Evolutionary conservation across 2,113 vertebrate species (phyloP), one percentile per base, ranked within the genome.

Genomic region (Felis chaus): DNA sequence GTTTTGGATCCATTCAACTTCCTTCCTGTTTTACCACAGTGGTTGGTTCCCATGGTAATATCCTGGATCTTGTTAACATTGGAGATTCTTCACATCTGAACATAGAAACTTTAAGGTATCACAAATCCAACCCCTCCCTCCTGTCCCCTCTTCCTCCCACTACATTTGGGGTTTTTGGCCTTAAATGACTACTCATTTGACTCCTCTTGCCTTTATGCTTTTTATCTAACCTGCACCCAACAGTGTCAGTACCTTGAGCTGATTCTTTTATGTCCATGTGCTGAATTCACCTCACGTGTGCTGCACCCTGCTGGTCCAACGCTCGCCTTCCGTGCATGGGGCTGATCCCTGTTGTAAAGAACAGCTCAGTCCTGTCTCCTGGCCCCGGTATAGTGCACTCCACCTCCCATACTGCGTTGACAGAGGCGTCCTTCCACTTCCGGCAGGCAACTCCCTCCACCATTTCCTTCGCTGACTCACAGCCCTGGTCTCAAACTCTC

Each of bases 401-500:
- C 9, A 39, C 10, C 48, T n/a, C 18, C 23, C 19, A 0, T 0
- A 16, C 29, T 11, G 0, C 3, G 1, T 41, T 41, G 1, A 5
- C 69, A 16, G 23, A 31, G 3, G 53, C 39, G 45, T 33, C 69
- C 41, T 7, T 39, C 65, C 2, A 1, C 39, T 13, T 78, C 33
- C 81, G 23, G 16, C 23, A 13, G 1, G 74, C 23, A 18, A 31
- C 50, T 63, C 16, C 12, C 16, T 50, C 29, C 12, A 2, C 36
- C 15, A 8, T 19, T 29, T 12, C 53, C 25, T 31, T 33, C 27
- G 2, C n/a, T 39, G 18, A 19, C 33, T 63, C 61, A 25, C 31
- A 80, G 57, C 31, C 33, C 29, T 15, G 0, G 25, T 16, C 90
- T 61, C 48, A 7, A 33, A 3, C 16, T 83, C 74, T 39, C 85